These are phyloP conservation scores for Drosophila colorata DNA, from an alignment of 2,888 invertebrate genomes.

Conservation along the genomic window DNA sequence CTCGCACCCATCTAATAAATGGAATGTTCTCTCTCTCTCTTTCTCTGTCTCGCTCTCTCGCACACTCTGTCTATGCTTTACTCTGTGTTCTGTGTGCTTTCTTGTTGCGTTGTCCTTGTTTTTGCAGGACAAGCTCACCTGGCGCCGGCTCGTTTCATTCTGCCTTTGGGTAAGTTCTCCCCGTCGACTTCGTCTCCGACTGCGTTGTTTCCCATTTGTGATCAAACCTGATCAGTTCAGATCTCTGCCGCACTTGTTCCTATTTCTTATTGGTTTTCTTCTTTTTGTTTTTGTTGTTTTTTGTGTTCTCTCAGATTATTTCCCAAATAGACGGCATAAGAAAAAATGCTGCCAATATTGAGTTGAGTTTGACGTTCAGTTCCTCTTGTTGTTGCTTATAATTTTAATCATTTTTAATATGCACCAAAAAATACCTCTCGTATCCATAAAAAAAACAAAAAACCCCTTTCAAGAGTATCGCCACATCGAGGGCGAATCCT, in stretches of 20 bases:
- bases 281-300: constrained; percentile 23
- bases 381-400: constrained; percentile 48
- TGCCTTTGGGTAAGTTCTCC: constrained; percentile 81
- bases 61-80: constrained; percentile 47
- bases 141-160: constrained; percentile 76
- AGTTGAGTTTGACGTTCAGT: constrained; percentile 34
- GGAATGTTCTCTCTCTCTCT: constrained; percentile 56
- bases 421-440: constrained; percentile 15
- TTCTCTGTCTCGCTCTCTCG: constrained; percentile 15
- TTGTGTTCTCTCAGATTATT: constrained; percentile 80
- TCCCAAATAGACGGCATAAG: constrained; percentile 83
- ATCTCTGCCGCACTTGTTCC: constrained; percentile 20
- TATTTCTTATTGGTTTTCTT: constrained; percentile 27
- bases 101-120: constrained; percentile 44
- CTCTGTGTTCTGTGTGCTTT: constrained; percentile 46
- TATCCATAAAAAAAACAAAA: constrained; percentile 7
- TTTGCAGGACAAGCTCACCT: constrained; percentile 70
- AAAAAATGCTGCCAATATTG: constrained; percentile 81
- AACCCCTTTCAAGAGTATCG: constrained; percentile 67
- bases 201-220: not conserved
- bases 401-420: constrained; percentile 60
- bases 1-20: constrained; percentile 18
- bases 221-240: not conserved
- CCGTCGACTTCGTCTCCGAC: constrained; percentile 10
- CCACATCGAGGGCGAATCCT: constrained; percentile 80